Percentiles rank a stretch among this genome's conserved stretches.
Evolutionary conservation across 2,888 invertebrate species (phyloP).

Genomic region (Hirtodrosophila duncani): DNA sequence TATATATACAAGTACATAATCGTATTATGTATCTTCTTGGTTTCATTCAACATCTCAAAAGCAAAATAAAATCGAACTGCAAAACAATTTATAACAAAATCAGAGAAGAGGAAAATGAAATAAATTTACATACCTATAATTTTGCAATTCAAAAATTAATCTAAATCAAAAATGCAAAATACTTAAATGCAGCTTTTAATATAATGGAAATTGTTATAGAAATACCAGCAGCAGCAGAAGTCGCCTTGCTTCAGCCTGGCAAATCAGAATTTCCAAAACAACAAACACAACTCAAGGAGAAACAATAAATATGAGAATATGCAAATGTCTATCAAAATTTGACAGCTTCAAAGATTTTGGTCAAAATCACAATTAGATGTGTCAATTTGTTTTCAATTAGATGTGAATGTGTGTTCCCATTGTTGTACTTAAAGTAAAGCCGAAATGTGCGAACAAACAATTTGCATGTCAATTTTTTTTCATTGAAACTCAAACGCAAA

Average conservation of each 20-base stretch:
- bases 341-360: constrained; percentile 23
- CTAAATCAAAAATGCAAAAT: constrained; percentile 18
- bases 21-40: constrained; percentile 59
- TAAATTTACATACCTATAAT: constrained; percentile 1
- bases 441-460: constrained; percentile 21
- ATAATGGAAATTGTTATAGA: constrained; percentile 32
- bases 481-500: constrained; percentile 17
- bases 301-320: constrained; percentile 29
- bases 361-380: constrained; percentile 38
- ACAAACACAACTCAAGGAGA: constrained; percentile 12
- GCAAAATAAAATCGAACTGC: constrained; percentile 24
- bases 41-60: constrained; percentile 60
- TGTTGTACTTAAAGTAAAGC: constrained; percentile 26
- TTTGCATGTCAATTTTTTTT: constrained; percentile 59
- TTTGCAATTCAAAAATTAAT: constrained; percentile 8
- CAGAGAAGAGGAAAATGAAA: constrained; percentile 12
- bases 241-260: constrained; percentile 1
- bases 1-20: constrained; percentile 34
- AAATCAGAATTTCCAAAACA: background rate
- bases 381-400: constrained; percentile 66
- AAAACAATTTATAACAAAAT: constrained; percentile 25
- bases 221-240: constrained; percentile 12
- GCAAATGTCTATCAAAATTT: constrained; percentile 24
- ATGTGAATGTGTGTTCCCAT: constrained; percentile 18
- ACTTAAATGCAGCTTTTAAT: too few relatives aligned